Evolutionary conservation across 2,888 invertebrate genomes (phyloP).

Genomic region (Unio pictorum): DNA sequence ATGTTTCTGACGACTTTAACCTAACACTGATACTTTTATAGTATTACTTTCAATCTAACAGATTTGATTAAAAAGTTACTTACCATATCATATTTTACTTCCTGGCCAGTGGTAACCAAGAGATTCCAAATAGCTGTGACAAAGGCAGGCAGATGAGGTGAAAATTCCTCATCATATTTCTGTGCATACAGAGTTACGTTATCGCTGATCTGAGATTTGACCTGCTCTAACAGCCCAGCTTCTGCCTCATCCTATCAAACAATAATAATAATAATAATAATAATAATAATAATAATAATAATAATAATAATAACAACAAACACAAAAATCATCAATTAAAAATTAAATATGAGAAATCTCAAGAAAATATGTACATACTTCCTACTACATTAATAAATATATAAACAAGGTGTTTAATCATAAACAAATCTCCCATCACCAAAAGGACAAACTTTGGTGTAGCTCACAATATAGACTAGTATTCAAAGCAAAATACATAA

Average conservation of each 20-base stretch:
- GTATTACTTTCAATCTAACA: too few relatives aligned
- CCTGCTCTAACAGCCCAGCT: constrained; percentile 89
- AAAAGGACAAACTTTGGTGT: too few relatives aligned
- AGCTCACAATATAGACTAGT: too few relatives aligned
- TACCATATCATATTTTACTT: constrained; percentile 92
- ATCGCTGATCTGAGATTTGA: constrained; percentile 96
- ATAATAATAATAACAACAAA: neutral
- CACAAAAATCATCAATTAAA: neutral
- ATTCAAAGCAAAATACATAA: too few relatives aligned
- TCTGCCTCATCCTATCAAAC: constrained; percentile 82
- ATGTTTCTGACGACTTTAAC: too few relatives aligned
- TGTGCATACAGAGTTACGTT: constrained; percentile 94
- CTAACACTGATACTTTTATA: too few relatives aligned
- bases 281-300: neutral
- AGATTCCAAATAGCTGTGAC: constrained; percentile 96
- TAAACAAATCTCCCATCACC: too few relatives aligned
- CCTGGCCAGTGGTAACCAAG: constrained; percentile 86
- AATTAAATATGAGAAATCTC: constrained; percentile 1
- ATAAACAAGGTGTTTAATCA: too few relatives aligned
- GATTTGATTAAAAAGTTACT: constrained; percentile 46
- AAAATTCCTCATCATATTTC: constrained; percentile 98
- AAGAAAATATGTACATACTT: neutral
- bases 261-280: neutral
- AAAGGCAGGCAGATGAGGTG: constrained; percentile 88
- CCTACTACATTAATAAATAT: too few relatives aligned